Conservation (phyloP, 2,797 vertebrate species). For the Acanthornis magna region DNA sequence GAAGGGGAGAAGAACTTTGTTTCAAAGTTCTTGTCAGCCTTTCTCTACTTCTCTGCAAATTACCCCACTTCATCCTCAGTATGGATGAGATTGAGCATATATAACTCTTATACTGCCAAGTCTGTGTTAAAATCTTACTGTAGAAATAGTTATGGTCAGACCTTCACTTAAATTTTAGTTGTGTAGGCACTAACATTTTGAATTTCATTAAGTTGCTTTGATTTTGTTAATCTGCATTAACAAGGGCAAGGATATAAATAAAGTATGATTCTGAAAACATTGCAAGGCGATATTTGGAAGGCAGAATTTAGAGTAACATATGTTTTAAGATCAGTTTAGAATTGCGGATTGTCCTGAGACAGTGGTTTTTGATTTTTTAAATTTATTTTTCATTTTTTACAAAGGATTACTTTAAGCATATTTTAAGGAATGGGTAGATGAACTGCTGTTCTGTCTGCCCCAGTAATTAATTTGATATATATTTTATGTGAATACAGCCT, state of each 20-base stretch:
- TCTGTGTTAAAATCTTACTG: background rate
- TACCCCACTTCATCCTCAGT: background rate
- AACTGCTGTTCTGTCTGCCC: background rate
- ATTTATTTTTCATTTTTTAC: background rate
- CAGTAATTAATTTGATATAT: background rate
- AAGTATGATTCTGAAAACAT: background rate
- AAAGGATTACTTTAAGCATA: background rate
- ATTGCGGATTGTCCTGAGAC: background rate
- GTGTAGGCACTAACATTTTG: background rate
- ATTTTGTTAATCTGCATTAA: constrained; percentile 3
- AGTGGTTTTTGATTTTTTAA: background rate
- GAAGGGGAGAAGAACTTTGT: background rate
- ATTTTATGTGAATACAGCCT: background rate
- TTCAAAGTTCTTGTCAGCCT: background rate
- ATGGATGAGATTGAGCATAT: background rate
- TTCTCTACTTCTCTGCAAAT: background rate
- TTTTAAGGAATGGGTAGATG: background rate
- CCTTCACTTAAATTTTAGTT: background rate
- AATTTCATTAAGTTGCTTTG: background rate
- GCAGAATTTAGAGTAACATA: background rate
- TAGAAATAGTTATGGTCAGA: background rate
- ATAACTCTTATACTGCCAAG: background rate
- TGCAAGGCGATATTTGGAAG: background rate
- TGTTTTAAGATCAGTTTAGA: background rate
- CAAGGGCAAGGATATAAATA: background rate